Percentiles rank a stretch among this genome's conserved stretches.
These are phyloP conservation scores for Heteractis magnifica DNA, from an alignment of 92 coral and sea anemone genomes.

Conservation along the genomic window DNA sequence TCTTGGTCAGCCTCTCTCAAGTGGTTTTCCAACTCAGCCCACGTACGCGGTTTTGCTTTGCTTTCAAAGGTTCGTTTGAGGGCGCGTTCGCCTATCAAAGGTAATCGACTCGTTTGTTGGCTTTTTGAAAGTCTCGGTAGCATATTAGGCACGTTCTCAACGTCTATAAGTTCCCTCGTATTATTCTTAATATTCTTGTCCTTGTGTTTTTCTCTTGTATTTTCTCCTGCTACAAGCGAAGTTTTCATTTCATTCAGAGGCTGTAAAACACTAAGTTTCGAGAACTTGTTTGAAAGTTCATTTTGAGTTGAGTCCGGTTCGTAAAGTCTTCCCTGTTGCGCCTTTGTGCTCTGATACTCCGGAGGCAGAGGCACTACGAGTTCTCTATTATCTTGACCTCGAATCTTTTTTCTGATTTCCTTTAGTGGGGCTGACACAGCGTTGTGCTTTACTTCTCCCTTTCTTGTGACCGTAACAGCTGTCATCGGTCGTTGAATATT, in stretches of 20 bases:
- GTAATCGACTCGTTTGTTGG: not conserved
- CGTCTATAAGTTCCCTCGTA: not conserved
- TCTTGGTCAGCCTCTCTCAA: slow-evolving; percentile 16
- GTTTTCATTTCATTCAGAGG: not conserved
- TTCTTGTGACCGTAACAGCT: not conserved
- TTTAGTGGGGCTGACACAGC: not conserved
- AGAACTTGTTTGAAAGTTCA: not conserved
- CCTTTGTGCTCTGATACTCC: not conserved
- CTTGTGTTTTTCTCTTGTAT: not conserved
- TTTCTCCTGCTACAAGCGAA: not conserved
- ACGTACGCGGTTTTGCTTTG: not conserved
- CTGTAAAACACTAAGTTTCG: not conserved
- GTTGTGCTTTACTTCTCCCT: not conserved
- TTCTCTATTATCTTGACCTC: not conserved
- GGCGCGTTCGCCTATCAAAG: not conserved
- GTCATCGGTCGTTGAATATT: not conserved
- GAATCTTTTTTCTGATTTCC: not conserved
- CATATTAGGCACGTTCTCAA: not conserved
- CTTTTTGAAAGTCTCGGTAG: not conserved
- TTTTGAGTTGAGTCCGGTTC: not conserved
- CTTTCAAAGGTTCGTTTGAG: not conserved
- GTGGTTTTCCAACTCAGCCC: slow-evolving; percentile 9
- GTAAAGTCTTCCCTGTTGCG: not conserved
- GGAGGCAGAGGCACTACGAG: not conserved
- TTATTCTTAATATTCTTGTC: not conserved